Base-by-base conservation (phyloP, 64 coral and sea anemone species). In the Cladopsammia gracilis region DNA sequence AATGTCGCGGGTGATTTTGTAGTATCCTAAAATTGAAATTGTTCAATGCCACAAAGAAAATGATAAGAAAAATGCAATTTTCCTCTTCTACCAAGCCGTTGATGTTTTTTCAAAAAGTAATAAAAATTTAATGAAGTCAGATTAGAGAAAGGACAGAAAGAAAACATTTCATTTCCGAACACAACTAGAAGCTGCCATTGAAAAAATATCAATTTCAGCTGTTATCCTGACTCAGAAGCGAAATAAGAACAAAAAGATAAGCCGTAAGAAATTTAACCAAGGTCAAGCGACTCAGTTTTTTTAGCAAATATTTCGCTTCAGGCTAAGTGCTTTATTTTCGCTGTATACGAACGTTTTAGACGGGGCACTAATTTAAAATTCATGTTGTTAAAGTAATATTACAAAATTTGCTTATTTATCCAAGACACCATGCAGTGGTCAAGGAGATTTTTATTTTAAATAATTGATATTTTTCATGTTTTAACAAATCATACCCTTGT, bases 121-220 rank as follows among this genome's bases (percentile, higher is more conserved):
- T 83, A 42, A 48, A 83, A 83, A 65, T 65, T 83, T 83, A 84
- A 84, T 84, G 19, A 84, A 84, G 80, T 84, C 80, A 84, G 34
- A 34, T 34, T 34, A 34, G 34, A 34, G 34, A 34, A 59, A 19
- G 22, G 9, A 3, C 45, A 50, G 24, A 50, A 68, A 61, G 56
- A 53, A 80, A 67, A 84, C 45, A 84, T 20, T 50, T 84, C 19
- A 67, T 84, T 84, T 84, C 62, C 61, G 80, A 84, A 24, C 16
- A 47, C 48, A 12, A 4, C n/a, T 56, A 7, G 10, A 79, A 22
- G 59, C 24, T 60, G 22, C 54, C 9, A 79, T 4, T 50, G 77
- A 59, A 9, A 24, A n/a, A 53, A 51, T 14, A 13, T 14, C 42
- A 4, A 4, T 44, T 1, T 16, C 44, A 50, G 34, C 26, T 75